These are phyloP conservation scores for Epizoanthus illoricatus DNA, from an alignment of 92 coral and sea anemone genomes.

Conservation along the genomic window DNA sequence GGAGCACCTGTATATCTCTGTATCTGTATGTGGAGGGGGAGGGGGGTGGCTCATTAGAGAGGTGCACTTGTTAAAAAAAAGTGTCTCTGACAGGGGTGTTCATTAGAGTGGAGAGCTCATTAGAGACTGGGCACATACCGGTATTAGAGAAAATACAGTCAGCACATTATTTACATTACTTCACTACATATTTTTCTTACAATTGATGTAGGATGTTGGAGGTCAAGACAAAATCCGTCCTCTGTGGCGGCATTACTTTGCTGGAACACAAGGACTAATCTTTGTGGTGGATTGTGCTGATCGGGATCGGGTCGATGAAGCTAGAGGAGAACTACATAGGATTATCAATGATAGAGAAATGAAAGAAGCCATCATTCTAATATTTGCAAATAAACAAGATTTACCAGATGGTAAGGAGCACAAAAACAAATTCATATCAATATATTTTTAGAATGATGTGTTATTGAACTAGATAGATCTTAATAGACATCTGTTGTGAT, in stretches of 20 bases:
- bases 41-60: too few relatives aligned
- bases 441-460: too few relatives aligned
- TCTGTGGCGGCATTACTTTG: conserved; percentile 96
- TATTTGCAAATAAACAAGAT: conserved; percentile 98
- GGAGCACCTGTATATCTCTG: too few relatives aligned
- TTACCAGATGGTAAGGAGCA: conserved; percentile 87
- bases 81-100: too few relatives aligned
- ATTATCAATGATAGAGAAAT: conserved; percentile 94
- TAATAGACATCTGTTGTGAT: too few relatives aligned
- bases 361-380: conserved; percentile 89
- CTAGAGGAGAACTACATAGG: conserved; percentile 79
- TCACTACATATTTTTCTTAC: not conserved
- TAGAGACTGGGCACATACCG: too few relatives aligned
- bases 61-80: too few relatives aligned
- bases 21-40: too few relatives aligned
- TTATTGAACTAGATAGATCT: too few relatives aligned
- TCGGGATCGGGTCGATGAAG: conserved; percentile 92
- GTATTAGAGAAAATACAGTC: too few relatives aligned
- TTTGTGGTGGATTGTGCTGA: conserved; percentile 98
- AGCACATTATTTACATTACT: too few relatives aligned
- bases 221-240: conserved; percentile 99
- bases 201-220: conserved; percentile 79
- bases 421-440: not conserved
- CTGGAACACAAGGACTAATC: conserved; percentile 91
- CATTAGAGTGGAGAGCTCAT: too few relatives aligned